These are phyloP conservation scores for Cybosia mesomella DNA, from an alignment of 2,888 invertebrate species.

Conservation along the genomic window DNA sequence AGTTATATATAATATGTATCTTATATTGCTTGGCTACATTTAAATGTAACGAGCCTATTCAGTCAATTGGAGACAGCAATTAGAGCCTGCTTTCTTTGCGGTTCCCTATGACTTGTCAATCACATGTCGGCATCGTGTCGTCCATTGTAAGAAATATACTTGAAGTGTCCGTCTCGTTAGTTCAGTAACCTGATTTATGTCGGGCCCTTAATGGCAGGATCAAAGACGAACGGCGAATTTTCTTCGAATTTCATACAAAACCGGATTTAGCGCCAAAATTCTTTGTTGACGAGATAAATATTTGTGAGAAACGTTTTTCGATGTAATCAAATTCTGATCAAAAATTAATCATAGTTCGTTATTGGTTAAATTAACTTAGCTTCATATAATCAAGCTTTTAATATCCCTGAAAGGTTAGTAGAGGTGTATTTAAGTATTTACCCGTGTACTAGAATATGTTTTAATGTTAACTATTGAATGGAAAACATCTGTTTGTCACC, in stretches of 20 bases:
- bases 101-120: background rate
- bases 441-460: no score
- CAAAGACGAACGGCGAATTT: conserved; percentile 34
- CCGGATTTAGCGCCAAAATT: conserved; percentile 24
- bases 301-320: conserved; percentile 24
- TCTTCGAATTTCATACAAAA: conserved; percentile 39
- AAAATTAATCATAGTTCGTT: conserved; percentile 28
- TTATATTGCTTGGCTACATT: background rate
- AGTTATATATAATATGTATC: no score
- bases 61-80: background rate
- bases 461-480: no score
- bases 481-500: no score
- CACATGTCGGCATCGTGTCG: conserved; percentile 18
- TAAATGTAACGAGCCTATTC: background rate
- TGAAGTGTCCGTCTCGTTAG: conserved; percentile 32
- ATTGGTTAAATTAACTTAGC: conserved; percentile 17
- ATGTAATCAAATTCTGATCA: conserved; percentile 36
- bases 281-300: conserved; percentile 34
- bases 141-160: conserved; percentile 4
- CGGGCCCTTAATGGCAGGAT: conserved; percentile 34
- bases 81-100: background rate
- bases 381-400: background rate
- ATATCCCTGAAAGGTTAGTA: no score
- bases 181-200: conserved; percentile 38
- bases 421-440: background rate